Evolutionary conservation across 1,140 invertebrate genomes (phyloP).

Genomic region (Drosophila gunungcola): DNA sequence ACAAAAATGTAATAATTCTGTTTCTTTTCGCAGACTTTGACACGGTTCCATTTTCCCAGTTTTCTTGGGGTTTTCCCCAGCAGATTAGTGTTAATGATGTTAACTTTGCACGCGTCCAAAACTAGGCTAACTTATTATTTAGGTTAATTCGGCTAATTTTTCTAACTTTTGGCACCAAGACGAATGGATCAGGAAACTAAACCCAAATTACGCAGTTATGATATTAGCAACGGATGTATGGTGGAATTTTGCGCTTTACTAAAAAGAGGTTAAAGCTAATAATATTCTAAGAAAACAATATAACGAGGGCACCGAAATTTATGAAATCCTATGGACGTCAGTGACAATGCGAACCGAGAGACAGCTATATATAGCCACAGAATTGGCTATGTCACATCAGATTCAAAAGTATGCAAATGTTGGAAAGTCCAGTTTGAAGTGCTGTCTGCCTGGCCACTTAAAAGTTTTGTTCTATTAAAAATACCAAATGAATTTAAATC

Average conservation of each 20-base stretch:
- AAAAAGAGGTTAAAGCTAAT: not conserved
- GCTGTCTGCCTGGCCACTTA: no score
- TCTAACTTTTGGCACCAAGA: constrained; percentile 31
- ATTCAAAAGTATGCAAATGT: no score
- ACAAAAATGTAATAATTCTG: constrained; percentile 35
- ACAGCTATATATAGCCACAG: no score
- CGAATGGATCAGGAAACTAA: constrained; percentile 41
- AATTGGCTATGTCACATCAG: no score
- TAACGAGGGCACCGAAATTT: not conserved
- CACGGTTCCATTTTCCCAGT: constrained; percentile 40
- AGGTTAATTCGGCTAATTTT: constrained; percentile 59
- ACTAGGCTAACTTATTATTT: constrained; percentile 41
- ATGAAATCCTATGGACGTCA: no score
- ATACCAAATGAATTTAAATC: no score
- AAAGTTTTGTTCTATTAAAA: no score
- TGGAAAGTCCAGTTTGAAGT: no score
- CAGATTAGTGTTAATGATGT: constrained; percentile 69
- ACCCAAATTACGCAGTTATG: constrained; percentile 33
- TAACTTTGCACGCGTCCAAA: constrained; percentile 61
- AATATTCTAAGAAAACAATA: not conserved
- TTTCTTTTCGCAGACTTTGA: constrained; percentile 43
- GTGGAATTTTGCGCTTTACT: not conserved
- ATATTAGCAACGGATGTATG: constrained; percentile 36
- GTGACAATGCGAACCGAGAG: no score
- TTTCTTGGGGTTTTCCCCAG: constrained; percentile 29